Evolutionary conservation across 2,113 vertebrate genomes (phyloP), one percentile per base, ranked within the genome.

Genomic region (Cyanoramphus novaezelandiae): DNA sequence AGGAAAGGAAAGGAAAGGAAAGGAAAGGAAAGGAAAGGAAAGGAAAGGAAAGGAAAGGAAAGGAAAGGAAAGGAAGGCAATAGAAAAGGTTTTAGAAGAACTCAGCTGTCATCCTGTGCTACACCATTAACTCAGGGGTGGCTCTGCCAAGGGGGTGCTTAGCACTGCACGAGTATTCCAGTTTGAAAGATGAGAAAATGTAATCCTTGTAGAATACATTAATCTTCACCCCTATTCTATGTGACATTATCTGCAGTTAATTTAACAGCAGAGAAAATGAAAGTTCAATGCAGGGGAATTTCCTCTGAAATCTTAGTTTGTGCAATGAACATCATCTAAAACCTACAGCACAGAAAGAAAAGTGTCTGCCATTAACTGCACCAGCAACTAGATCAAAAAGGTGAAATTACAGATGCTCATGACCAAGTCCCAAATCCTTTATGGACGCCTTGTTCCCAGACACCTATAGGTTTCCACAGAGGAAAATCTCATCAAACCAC

Each of bases 171-270:
- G n/a, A 83, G 69, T 69, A 69, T 88, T 82, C 55, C 63, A 47
- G 77, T 35, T 82, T 90, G 53, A 90, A 92, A 91, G 80, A 94
- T 86, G 79, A 89, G 72, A 92, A 93, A 90, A 93, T 67, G 77
- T 95, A 93, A 92, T 93, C 90, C 79, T 86, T 80, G 43, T 64
- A 83, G 71, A 93, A 94, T 86, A 33, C 6, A 92, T 96, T 91
- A 92, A 88, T 95, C 68, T 92, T 95, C 60, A 82, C 71, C 55
- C 67, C 68, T 60, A 63, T 96, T 95, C 57, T 91, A 7, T 57
- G 44, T 82, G 71, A 72, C 85, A 70, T n/a, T 88, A 52, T 90
- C 78, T 91, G 90, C 92, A 85, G 88, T 86, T 92, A 93, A 88
- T 92, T 78, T 94, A 96, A 93, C 53, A 68, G 39, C 29, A 53